Evolutionary conservation across 2,113 vertebrate species (phyloP), one percentile per base, ranked within the genome.

Genomic region (Hypomesus transpacificus): DNA sequence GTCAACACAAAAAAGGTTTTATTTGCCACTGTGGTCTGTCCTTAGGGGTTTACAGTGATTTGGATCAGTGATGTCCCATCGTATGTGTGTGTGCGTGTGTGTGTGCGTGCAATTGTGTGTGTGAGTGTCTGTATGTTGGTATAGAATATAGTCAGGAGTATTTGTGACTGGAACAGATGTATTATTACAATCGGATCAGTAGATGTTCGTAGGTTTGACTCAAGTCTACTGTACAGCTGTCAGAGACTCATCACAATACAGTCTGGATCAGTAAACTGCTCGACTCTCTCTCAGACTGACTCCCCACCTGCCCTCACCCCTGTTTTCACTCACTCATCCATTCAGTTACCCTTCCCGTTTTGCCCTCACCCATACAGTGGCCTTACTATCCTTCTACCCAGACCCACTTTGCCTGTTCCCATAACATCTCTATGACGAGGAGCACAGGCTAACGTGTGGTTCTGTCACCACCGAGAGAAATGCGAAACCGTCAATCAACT

Each of bases 401-500:
- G 39, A 56, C 68, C 21, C 24, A 24, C 18, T 54, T 68, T 60
- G 52, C 61, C 63, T 66, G 67, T 57, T 60, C 26, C 69, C 71
- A 46, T 74, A 79, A 60, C 70, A 72, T 71, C 68, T 50, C 61
- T 65, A 66, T 61, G 66, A 69, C 62, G 31, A 60, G 58, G 54
- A 52, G 50, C 70, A 73, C 60, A 31, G 68, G 24, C 54, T 66
- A 61, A 54, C 18, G 50, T n/a, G 28, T 67, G 58, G 63, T 21
- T 63, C 68, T n/a, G 16, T 28, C 73, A 59, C 65, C 74, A 62
- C 63, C 69, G 70, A 73, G 24, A 81, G 52, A 39, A 34, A 80
- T 79, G 71, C 59, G 57, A 64, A 80, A 73, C 71, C 63, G 71
- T 86, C 71, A 60, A 74, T 85, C 87, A 84, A 51, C 68, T 65